These are phyloP conservation scores for Eulemur rufifrons DNA, from an alignment of 2,113 vertebrate genomes.

Conservation along the genomic window DNA sequence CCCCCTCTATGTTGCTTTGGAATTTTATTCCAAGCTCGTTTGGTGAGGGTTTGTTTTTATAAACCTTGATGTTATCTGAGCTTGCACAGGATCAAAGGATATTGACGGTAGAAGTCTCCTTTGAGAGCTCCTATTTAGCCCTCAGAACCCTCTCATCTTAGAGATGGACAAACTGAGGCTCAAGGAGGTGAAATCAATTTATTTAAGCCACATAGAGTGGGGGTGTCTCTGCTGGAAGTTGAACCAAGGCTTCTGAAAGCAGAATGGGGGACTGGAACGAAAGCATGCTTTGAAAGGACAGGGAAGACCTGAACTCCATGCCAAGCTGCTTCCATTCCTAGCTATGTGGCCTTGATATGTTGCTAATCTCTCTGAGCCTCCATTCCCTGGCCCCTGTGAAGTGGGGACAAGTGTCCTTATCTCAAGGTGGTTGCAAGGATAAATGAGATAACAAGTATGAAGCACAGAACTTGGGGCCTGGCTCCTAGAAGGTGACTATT, in stretches of 20 bases:
- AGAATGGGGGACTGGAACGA: neutral
- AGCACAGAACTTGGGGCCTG: neutral
- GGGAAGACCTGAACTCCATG: neutral
- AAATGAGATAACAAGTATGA: too few relatives aligned
- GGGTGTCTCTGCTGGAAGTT: neutral
- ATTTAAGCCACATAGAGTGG: neutral
- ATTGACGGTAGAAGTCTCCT: neutral
- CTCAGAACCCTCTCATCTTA: neutral
- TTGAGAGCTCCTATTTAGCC: neutral
- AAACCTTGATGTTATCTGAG: conserved; percentile 50
- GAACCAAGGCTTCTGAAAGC: neutral
- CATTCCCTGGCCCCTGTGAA: neutral
- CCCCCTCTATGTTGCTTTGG: neutral
- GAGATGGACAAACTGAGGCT: neutral
- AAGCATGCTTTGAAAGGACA: accelerated
- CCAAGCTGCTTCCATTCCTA: neutral
- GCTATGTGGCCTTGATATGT: neutral
- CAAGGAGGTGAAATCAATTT: neutral
- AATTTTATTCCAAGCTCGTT: conserved; percentile 53
- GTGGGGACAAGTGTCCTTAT: neutral
- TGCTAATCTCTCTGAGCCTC: neutral
- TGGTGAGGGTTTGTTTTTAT: conserved; percentile 50
- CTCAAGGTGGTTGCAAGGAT: neutral
- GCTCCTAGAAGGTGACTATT: neutral
- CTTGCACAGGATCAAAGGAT: conserved; percentile 47